Conservation (phyloP, 2,888 invertebrate genomes). For the Drosophila lacicola region DNA sequence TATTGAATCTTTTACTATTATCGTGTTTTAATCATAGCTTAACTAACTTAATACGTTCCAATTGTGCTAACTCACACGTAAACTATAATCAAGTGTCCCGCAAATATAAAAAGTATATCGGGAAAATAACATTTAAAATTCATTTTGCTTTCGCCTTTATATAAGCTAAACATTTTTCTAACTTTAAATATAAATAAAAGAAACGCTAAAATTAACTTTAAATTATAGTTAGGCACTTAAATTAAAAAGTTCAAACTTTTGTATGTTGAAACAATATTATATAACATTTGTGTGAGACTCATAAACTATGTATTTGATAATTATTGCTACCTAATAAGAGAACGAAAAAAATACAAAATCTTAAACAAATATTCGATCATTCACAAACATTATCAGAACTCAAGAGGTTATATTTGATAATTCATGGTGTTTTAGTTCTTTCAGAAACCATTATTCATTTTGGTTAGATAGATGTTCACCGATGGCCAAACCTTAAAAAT, state of each 20-base stretch:
- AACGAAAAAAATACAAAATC: too few relatives aligned
- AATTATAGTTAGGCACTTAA: constrained; percentile 52
- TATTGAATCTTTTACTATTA: too few relatives aligned
- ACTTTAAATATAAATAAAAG: constrained; percentile 41
- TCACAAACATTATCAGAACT: background rate
- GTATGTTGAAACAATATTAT: constrained; percentile 32
- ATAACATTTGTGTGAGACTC: constrained; percentile 6
- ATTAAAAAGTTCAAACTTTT: constrained; percentile 55
- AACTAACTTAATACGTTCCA: too few relatives aligned
- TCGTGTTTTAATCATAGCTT: too few relatives aligned
- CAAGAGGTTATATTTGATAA: too few relatives aligned
- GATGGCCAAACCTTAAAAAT: too few relatives aligned
- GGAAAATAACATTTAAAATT: background rate
- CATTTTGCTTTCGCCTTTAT: constrained; percentile 25
- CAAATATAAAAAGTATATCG: constrained; percentile 5
- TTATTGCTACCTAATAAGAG: background rate
- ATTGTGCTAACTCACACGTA: too few relatives aligned
- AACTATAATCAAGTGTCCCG: constrained; percentile 25
- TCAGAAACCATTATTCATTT: too few relatives aligned
- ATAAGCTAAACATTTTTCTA: constrained; percentile 35
- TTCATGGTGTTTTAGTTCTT: too few relatives aligned
- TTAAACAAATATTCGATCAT: background rate
- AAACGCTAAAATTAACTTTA: too few relatives aligned
- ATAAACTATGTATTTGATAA: constrained; percentile 28
- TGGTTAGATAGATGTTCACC: too few relatives aligned